Evolutionary conservation across 2,888 invertebrate genomes (phyloP), one percentile per base, ranked within the genome.

Genomic region (Thysanoteuthis rhombus): DNA sequence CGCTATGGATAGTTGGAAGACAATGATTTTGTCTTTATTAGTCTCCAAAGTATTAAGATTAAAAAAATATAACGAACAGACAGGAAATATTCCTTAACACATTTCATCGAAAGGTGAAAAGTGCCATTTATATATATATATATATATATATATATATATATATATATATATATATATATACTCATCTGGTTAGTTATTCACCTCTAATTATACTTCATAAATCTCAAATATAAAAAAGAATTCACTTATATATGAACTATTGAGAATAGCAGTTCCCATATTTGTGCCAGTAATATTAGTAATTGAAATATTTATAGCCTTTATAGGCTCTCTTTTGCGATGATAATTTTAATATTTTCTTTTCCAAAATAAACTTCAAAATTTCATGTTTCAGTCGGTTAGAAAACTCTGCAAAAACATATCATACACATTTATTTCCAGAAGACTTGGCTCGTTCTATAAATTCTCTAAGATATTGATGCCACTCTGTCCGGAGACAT

Each of bases 391-490:
- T 75, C 8, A 75, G 75, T 19, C 75, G 32, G 12, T 12, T 12
- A 10, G 32, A 75, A 75, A 75, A 75, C 75, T 8, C 10, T 10
- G 75, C 0, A 12, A 10, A n/a, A n/a, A 75, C 8, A n/a, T n/a
- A 75, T n/a, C n/a, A n/a, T 5, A n/a, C 75, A 52, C 28, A 52
- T 52, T 75, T n/a, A n/a, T 75, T 75, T 75, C n/a, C n/a, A n/a
- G n/a, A 10, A n/a, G n/a, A 10, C 8, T n/a, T 32, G 75, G 75
- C 10, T 10, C 19, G 28, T n/a, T 75, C 75, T 75, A n/a, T 75
- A 75, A 75, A n/a, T 75, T 75, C n/a, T 75, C n/a, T n/a, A n/a
- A 75, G 75, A 75, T 75, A 75, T 75, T 75, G n/a, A 75, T 75
- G 75, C 32, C 75, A 75, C 75, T n/a, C 10, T 75, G 75, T 32